Evolutionary conservation across 2,888 invertebrate species (phyloP), one percentile per base, ranked within the genome.

Genomic region (Gnatocerus cornutus): DNA sequence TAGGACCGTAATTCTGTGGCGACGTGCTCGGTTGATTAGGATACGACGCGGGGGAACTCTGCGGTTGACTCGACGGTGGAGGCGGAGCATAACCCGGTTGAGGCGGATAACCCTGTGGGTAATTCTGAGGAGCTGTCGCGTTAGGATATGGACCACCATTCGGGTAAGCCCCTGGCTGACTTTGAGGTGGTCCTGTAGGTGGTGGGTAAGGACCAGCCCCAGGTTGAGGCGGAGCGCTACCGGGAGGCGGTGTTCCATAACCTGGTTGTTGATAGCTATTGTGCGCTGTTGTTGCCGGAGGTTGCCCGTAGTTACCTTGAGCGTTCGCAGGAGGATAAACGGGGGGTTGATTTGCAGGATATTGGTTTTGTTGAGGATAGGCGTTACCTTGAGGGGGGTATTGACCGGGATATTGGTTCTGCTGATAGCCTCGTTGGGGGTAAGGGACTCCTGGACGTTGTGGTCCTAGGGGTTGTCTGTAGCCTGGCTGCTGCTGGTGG

Each of bases 261-360:
- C 81, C 83, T 53, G 82, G 81, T 71, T 89, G 88, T 46, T 88
- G 88, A 80, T 89, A 89, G 78, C 87, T 89, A 79, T 86, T 89
- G 74, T 84, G 85, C 82, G 88, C 76, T 71, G 89, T 84, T 62
- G 89, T 89, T 41, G 89, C 87, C 12, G 88, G 89, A 43, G 90
- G 89, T 69, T 89, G 90, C 0, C 89, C 90, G 83, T 90, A 90
- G 55, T 85, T 87, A 27, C 87, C 87, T 80, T 89, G 90, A 9
- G 87, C 80, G 73, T 85, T 86, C 13, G 85, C 86, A 6, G 88
- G 84, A 7, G 91, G 90, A 66, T 92, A 92, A 0, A 89, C 90
- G 76, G 91, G 91, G 29, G 90, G 90, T 83, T 90, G 91, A 73
- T 90, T 91, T 27, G 91, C 90, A 43, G 90, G 88, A 78, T 91